Base-by-base conservation (phyloP, 2,113 vertebrate species). In the Smithornis capensis region DNA sequence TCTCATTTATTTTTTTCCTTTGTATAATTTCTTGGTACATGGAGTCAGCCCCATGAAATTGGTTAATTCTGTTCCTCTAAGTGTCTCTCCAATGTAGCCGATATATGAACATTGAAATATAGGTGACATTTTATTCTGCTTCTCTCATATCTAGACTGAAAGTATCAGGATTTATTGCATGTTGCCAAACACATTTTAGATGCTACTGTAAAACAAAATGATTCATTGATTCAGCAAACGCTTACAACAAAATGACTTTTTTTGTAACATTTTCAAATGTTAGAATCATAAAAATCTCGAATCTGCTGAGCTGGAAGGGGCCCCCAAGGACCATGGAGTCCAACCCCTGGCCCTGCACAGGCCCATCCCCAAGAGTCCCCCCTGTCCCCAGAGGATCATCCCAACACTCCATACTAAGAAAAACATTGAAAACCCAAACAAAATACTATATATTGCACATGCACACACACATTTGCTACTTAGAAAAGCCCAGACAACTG, bases 161-260 rank as follows among this genome's bases (percentile, higher is more conserved):
- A 92, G 87, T 69, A 85, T 21, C 78, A 94, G 53, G 53, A 87
- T 94, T 91, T 91, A 82, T 83, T 69, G 57, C n/a, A 85, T 79
- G 70, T 45, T 87, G 65, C 74, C 45, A 89, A 90, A 91, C 45
- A 82, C 62, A 64, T 82, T 95, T 84, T 71, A 89, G 92, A 63
- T 65, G 23, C 37, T 76, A 92, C 65, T 76, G 77, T 94, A 95
- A 94, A 95, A 82, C 77, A 95, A 95, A 94, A 87, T 79, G 77
- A 94, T 94, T 92, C 19, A 89, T 85, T 73, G 74, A 82, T 96
- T 82, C 81, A 82, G 73, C 65, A 73, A 95, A 67, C 53, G 50
- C 56, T 91, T 91, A 79, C 9, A 94, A 56, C 29, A 91, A 87
- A 90, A 87, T 57, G 17, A 37, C 53, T 87, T 84, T 92, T n/a